Conservation (phyloP, 2,888 invertebrate species). For the Leucoma salicis region DNA sequence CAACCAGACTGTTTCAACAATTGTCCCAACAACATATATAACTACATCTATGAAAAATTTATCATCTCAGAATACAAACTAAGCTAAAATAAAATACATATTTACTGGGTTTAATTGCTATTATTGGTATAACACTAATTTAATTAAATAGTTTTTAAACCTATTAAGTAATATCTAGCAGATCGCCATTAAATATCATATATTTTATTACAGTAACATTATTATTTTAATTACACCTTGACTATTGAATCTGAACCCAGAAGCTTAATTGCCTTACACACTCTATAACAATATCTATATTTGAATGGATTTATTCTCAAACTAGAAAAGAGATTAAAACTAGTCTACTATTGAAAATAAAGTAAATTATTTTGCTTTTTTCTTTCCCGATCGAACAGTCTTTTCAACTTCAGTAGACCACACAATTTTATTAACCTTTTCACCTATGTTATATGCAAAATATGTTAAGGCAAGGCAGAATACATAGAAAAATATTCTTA, state of each 20-base stretch:
- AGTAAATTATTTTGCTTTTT: constrained; percentile 66
- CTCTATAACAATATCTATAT: constrained; percentile 7
- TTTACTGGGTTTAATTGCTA: constrained; percentile 19
- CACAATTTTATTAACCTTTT: constrained; percentile 85
- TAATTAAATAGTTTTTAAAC: not conserved
- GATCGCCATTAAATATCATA: not conserved
- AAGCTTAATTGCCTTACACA: not conserved
- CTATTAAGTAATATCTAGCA: not conserved
- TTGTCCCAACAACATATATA: no score
- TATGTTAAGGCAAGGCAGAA: constrained; percentile 83
- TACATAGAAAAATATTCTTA: constrained; percentile 88
- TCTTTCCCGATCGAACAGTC: constrained; percentile 72
- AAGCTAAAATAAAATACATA: not conserved
- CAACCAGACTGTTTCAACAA: no score
- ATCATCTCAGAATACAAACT: not conserved
- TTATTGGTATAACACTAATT: constrained; percentile 13
- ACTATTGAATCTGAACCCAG: not conserved
- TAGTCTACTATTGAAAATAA: constrained; percentile 8
- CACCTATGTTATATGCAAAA: constrained; percentile 87
- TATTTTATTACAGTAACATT: not conserved
- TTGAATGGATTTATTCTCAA: constrained; percentile 14
- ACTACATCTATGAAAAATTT: no score
- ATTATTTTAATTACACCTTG: not conserved
- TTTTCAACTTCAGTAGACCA: constrained; percentile 87
- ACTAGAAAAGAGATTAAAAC: constrained; percentile 17